Conservation (phyloP, 1,140 invertebrate genomes). For the Aphidius ervi region DNA sequence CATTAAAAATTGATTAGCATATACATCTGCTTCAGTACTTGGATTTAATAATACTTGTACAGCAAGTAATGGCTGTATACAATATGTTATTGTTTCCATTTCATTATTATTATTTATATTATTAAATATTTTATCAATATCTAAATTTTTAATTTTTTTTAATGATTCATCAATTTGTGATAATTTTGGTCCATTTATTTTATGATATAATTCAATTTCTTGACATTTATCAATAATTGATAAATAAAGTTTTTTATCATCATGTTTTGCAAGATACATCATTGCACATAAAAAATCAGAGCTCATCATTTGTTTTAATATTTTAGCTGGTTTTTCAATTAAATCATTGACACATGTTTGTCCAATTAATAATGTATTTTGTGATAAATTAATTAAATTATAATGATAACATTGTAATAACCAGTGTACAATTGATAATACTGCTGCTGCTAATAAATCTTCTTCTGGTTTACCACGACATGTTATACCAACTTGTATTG, state of each 20-base stretch:
- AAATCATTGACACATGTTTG: conserved; percentile 56
- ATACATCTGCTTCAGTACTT: conserved; percentile 69
- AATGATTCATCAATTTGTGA: conserved; percentile 59
- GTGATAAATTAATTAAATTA: conserved; percentile 54
- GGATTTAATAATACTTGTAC: conserved; percentile 73
- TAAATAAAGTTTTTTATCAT: conserved; percentile 63
- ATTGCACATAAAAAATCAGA: conserved; percentile 76
- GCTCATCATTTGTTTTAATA: conserved; percentile 67
- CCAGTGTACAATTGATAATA: conserved; percentile 76
- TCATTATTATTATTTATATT: conserved; percentile 50
- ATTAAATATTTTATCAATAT: conserved; percentile 57
- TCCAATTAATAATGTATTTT: conserved; percentile 40
- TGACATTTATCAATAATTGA: conserved; percentile 71
- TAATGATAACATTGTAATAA: conserved; percentile 74
- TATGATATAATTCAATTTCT: conserved; percentile 62
- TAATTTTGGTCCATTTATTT: conserved; percentile 58
- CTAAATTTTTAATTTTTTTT: conserved; percentile 60
- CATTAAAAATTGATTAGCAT: conserved; percentile 77
- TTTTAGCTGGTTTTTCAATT: conserved; percentile 64
- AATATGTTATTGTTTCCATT: conserved; percentile 67
- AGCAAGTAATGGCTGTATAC: conserved; percentile 69
- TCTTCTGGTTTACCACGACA: conserved; percentile 78
- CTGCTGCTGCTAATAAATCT: conserved; percentile 67
- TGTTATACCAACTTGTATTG: conserved; percentile 68
- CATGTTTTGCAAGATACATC: conserved; percentile 76